Evolutionary conservation across 2,888 invertebrate genomes (phyloP).

Genomic region (Pandemis cinnamomeana): DNA sequence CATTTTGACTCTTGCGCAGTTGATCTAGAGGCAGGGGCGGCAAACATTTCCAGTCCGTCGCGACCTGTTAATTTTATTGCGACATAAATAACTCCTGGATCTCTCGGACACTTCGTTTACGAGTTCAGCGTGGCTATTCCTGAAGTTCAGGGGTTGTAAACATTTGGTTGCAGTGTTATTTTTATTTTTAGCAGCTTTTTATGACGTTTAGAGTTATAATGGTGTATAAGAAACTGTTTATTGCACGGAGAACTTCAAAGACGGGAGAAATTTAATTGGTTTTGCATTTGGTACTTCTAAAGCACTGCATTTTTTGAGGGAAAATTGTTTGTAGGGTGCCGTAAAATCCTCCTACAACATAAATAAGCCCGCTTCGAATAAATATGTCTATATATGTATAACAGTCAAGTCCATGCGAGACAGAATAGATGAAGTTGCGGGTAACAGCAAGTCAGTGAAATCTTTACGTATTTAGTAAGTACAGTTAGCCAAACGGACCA

Average conservation of each 20-base stretch:
- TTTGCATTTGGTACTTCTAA: too few species aligned
- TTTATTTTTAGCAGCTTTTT: conserved; percentile 2
- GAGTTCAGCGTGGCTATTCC: conserved; percentile 31
- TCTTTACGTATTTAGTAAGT: too few species aligned
- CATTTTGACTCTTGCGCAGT: background rate
- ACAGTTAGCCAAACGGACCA: too few species aligned
- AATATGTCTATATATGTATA: too few species aligned
- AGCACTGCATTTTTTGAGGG: too few species aligned
- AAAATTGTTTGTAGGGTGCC: too few species aligned
- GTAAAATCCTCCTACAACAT: too few species aligned
- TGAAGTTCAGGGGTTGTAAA: conserved; percentile 37
- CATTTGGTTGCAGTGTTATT: conserved; percentile 18
- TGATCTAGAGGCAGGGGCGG: conserved; percentile 8
- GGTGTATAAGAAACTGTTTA: background rate
- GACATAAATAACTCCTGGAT: conserved; percentile 50
- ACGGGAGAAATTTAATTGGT: background rate
- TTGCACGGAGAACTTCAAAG: background rate
- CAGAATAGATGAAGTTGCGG: too few species aligned
- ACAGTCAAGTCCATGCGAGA: too few species aligned
- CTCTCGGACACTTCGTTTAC: conserved; percentile 45
- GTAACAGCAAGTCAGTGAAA: too few species aligned
- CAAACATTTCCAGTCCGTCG: conserved; percentile 29
- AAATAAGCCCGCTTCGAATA: too few species aligned
- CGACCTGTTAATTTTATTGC: conserved; percentile 49
- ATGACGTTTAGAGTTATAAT: background rate